phyloP scores from a whole-genome alignment of 2,888 invertebrate species.

The Archips crataeganus region DNA sequence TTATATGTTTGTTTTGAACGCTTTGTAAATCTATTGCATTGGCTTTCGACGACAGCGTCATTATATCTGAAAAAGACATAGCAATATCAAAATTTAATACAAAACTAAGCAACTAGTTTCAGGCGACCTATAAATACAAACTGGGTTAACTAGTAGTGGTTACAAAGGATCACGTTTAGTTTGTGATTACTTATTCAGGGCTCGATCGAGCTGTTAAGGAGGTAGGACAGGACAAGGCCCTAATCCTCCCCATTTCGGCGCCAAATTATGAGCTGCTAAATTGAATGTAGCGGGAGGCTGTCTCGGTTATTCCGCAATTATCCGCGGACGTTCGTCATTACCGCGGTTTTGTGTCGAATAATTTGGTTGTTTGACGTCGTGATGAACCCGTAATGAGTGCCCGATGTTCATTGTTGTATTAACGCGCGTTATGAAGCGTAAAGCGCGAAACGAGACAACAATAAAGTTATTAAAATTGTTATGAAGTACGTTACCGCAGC shows the following conservation, averaged over 20 bases:
- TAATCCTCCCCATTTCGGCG: slow-evolving; percentile 60
- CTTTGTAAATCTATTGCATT: slow-evolving; percentile 49
- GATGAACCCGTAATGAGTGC: slow-evolving; percentile 81
- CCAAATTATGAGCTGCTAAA: slow-evolving; percentile 74
- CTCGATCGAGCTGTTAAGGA: slow-evolving; percentile 7
- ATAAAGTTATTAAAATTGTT: slow-evolving; percentile 74
- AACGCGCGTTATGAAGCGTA: slow-evolving; percentile 71
- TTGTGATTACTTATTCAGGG: slow-evolving; percentile 13
- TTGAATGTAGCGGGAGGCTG: slow-evolving; percentile 75
- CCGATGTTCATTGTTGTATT: slow-evolving; percentile 82
- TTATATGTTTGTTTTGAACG: slow-evolving; percentile 47
- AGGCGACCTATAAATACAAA: neutral
- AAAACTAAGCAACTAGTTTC: neutral
- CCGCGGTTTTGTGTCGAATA: slow-evolving; percentile 76
- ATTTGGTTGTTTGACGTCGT: slow-evolving; percentile 74
- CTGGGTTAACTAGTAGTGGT: neutral
- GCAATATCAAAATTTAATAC: neutral
- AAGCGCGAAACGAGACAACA: slow-evolving; percentile 75
- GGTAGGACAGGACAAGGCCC: slow-evolving; percentile 11
- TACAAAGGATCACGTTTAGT: neutral
- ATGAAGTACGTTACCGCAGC: slow-evolving; percentile 52
- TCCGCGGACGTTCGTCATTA: slow-evolving; percentile 80
- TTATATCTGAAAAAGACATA: slow-evolving; percentile 66
- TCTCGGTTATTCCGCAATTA: slow-evolving; percentile 82
- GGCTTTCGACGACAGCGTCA: slow-evolving; percentile 54